Percentiles rank a stretch among this genome's conserved stretches.
Conservation (phyloP, 2,113 vertebrate species). For the Pithys albifrons region DNA sequence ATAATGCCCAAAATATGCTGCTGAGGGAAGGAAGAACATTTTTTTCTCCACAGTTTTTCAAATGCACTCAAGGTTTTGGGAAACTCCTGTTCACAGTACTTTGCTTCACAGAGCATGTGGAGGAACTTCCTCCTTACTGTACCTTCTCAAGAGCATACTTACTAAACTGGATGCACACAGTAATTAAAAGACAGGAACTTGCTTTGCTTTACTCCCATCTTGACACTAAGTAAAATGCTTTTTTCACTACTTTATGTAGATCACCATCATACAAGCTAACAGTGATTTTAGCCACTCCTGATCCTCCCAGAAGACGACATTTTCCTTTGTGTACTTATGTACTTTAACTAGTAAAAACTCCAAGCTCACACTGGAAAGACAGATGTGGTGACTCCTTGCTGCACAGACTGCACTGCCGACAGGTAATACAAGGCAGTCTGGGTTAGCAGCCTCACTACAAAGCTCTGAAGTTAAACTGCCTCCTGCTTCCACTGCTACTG, state of each 20-base stretch:
- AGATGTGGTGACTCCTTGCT: not conserved
- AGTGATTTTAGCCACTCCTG: not conserved
- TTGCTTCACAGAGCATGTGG: not conserved
- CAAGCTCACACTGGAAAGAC: not conserved
- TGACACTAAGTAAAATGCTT: not conserved
- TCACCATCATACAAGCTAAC: accelerated
- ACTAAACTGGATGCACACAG: not conserved
- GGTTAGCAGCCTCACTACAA: not conserved
- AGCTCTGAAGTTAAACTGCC: not conserved
- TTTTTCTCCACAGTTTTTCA: not conserved
- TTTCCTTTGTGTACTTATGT: not conserved
- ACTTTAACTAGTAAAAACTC: not conserved
- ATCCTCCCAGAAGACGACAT: not conserved
- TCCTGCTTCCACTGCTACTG: not conserved
- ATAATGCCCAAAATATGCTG: not conserved
- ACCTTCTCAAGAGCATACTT: not conserved
- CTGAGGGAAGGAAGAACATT: not conserved
- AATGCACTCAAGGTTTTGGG: not conserved
- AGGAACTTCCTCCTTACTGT: not conserved
- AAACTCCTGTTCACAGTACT: not conserved
- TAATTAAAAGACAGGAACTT: not conserved
- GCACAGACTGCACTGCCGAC: not conserved
- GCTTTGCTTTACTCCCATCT: not conserved
- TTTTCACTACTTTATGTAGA: not conserved
- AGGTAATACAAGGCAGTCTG: not conserved